A percentile compares a stretch with the other conserved stretches of the same genome.
These are phyloP conservation scores for Tapirus terrestris DNA, from an alignment of 2,113 vertebrate species.

Conservation along the genomic window DNA sequence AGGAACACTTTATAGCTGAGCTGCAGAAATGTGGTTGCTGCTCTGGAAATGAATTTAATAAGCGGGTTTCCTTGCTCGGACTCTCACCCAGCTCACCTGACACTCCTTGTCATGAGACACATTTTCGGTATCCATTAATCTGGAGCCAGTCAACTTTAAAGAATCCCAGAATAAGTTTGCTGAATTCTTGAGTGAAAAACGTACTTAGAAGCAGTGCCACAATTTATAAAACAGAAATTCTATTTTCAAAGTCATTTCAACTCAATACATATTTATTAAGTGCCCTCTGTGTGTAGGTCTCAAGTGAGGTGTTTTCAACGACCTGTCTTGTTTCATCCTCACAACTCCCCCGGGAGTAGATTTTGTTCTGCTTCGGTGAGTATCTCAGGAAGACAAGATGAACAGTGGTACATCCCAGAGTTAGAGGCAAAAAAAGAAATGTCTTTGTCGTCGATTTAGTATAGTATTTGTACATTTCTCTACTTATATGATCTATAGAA, in stretches of 20 bases:
- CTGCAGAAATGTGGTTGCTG: not conserved
- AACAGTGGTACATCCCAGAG: not conserved
- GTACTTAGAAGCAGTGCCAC: not conserved
- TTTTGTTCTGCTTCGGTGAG: not conserved
- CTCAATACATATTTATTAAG: not conserved
- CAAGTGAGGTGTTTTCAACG: fast-evolving
- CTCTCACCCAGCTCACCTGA: not conserved
- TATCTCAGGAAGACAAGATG: not conserved
- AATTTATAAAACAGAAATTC: not conserved
- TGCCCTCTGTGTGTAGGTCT: not conserved
- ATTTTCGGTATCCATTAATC: not conserved
- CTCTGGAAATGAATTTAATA: not conserved
- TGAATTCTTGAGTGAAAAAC: not conserved
- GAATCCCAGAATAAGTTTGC: not conserved
- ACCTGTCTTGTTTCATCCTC: not conserved
- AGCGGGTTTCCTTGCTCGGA: not conserved
- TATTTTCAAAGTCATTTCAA: not conserved
- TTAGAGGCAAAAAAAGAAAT: not conserved
- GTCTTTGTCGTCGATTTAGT: too few species aligned
- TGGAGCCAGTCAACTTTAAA: not conserved
- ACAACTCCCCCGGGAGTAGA: fast-evolving
- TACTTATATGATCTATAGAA: not conserved
- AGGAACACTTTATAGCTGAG: not conserved
- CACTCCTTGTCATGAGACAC: not conserved
- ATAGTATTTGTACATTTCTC: not conserved